These are phyloP conservation scores for Ruditapes philippinarum DNA, from an alignment of 1,140 invertebrate species.

Conservation along the genomic window DNA sequence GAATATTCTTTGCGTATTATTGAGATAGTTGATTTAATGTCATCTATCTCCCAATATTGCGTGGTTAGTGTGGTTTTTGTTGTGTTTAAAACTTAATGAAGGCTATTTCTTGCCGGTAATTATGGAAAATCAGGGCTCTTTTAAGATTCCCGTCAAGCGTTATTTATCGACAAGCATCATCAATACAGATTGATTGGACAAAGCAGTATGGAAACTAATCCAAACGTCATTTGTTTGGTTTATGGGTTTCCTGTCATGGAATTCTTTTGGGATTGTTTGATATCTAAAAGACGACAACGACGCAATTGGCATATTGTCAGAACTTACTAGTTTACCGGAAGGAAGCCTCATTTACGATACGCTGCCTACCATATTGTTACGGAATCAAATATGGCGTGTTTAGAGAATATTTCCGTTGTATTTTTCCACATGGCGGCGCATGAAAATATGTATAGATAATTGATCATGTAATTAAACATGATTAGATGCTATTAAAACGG, in stretches of 20 bases:
- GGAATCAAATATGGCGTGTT: neutral
- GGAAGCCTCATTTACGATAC: conserved; percentile 23
- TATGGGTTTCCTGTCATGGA: conserved; percentile 42
- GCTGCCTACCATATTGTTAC: neutral
- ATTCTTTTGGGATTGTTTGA: conserved; percentile 15
- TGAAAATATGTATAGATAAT: neutral
- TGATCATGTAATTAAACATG: neutral
- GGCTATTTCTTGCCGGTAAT: conserved; percentile 46
- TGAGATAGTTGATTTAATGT: neutral
- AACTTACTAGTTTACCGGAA: conserved; percentile 26
- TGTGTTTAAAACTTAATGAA: conserved; percentile 21
- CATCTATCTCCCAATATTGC: conserved; percentile 27
- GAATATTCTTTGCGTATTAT: neutral
- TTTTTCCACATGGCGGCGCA: conserved; percentile 4
- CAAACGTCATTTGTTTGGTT: conserved; percentile 42
- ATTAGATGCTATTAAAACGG: no score
- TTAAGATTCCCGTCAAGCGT: conserved; percentile 10
- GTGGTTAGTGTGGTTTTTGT: neutral
- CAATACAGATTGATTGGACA: conserved; percentile 38
- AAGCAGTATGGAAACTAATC: conserved; percentile 32
- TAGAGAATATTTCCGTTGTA: neutral
- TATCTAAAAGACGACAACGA: conserved; percentile 36
- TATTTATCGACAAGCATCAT: conserved; percentile 40
- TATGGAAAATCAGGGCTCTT: conserved; percentile 22
- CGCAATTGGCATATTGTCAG: conserved; percentile 28